Evolutionary conservation across 2,113 vertebrate genomes (phyloP).

Genomic region (Perognathus longimembris): DNA sequence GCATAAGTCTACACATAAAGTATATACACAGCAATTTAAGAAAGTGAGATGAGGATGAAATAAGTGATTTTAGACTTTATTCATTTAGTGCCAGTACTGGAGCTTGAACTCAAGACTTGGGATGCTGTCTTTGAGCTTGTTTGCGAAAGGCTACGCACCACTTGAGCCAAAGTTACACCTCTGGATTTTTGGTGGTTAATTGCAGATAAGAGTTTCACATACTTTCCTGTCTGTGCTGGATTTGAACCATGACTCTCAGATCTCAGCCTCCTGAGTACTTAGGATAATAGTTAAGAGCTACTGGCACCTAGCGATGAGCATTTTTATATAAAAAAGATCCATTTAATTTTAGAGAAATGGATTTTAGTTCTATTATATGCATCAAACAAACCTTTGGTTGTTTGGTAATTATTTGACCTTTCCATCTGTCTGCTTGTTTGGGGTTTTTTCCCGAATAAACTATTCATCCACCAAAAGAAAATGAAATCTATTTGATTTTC

Average conservation of each 20-base stretch:
- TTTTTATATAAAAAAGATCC: not conserved
- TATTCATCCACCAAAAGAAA: conserved; percentile 32
- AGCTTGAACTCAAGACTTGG: too few species aligned
- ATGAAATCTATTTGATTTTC: conserved; percentile 45
- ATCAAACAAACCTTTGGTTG: not conserved
- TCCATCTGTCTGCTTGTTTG: not conserved
- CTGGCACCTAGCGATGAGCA: not conserved
- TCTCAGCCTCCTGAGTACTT: too few species aligned
- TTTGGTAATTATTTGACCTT: conserved; percentile 7
- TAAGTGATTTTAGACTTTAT: not conserved
- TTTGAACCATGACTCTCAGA: too few species aligned
- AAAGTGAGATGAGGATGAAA: not conserved
- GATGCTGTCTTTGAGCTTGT: too few species aligned
- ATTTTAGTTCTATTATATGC: conserved; percentile 31
- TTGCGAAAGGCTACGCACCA: too few species aligned
- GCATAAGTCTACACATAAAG: not conserved
- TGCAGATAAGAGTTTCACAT: too few species aligned
- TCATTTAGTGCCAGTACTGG: not conserved
- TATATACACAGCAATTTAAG: not conserved
- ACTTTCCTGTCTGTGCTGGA: too few species aligned
- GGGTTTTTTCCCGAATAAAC: not conserved
- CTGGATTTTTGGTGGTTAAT: too few species aligned
- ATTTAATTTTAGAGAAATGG: conserved; percentile 10
- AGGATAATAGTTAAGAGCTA: too few species aligned
- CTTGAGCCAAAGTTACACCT: too few species aligned